Evolutionary conservation across 2,113 vertebrate species (phyloP).

Genomic region (Psittacula cyanocephala): DNA sequence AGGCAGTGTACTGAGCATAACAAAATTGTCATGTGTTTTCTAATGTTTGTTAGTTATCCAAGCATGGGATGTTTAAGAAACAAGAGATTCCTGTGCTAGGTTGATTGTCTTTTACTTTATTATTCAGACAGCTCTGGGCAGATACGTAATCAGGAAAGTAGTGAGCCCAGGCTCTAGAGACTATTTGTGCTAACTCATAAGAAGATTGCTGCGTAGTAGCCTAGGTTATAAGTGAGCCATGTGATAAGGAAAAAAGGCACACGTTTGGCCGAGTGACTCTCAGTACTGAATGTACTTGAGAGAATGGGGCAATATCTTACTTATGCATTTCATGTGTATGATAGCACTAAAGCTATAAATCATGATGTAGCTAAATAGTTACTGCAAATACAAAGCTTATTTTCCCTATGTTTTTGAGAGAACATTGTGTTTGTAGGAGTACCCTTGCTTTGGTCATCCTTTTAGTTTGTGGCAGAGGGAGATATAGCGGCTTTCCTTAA

Average conservation of each 20-base stretch:
- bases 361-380: neutral
- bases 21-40: neutral
- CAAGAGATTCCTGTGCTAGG: neutral
- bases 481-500: neutral
- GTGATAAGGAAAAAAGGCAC: neutral
- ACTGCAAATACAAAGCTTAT: neutral
- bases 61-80: neutral
- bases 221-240: neutral
- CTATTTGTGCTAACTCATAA: neutral
- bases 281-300: neutral
- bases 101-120: neutral
- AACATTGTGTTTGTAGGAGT: neutral
- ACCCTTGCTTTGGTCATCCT: neutral
- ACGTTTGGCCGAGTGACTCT: fast-evolving
- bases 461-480: neutral
- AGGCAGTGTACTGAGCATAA: neutral
- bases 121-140: neutral
- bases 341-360: neutral
- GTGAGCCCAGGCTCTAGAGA: neutral
- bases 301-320: neutral
- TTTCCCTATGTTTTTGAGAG: neutral
- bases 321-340: neutral
- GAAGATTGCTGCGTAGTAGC: neutral
- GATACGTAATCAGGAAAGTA: neutral
- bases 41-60: neutral